A percentile compares a stretch with the other conserved stretches of the same genome.
phyloP scores from a whole-genome alignment of 2,888 invertebrate species.

The Oscheius sp. region DNA sequence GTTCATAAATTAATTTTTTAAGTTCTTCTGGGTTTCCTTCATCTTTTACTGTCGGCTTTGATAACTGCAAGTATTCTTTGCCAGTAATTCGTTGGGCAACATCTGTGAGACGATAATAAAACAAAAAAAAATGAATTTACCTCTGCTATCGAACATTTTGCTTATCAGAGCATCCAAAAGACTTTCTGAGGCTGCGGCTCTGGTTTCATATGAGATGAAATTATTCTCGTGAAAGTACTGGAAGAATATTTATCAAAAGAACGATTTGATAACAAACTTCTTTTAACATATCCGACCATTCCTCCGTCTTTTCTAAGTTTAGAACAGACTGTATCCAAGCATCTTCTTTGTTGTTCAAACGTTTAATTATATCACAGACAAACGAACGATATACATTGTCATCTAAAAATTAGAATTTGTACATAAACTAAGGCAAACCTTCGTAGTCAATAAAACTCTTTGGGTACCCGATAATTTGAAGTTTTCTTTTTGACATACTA shows the following conservation, averaged over 20 bases:
- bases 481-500: conserved; percentile 52
- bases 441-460: conserved; percentile 49
- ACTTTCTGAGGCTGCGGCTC: conserved; percentile 45
- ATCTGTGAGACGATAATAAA: conserved; percentile 3
- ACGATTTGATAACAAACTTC: conserved; percentile 32
- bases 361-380: conserved; percentile 47
- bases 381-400: conserved; percentile 45
- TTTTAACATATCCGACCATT: conserved; percentile 41
- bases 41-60: not conserved
- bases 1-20: conserved; percentile 40
- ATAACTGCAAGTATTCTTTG: not conserved
- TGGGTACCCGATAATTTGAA: conserved; percentile 50
- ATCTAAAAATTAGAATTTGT: conserved; percentile 40
- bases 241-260: too few relatives aligned
- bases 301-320: conserved; percentile 43
- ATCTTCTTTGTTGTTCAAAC: conserved; percentile 41
- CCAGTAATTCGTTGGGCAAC: conserved; percentile 28
- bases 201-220: conserved; percentile 35
- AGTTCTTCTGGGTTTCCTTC: conserved; percentile 2
- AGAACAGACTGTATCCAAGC: conserved; percentile 49
- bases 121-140: conserved; percentile 23
- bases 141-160: conserved; percentile 47
- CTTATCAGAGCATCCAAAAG: conserved; percentile 47
- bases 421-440: conserved; percentile 37
- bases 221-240: conserved; percentile 51